Evolutionary conservation across 2,113 vertebrate species (phyloP), one percentile per base, ranked within the genome.

Genomic region (Menidia beryllina): DNA sequence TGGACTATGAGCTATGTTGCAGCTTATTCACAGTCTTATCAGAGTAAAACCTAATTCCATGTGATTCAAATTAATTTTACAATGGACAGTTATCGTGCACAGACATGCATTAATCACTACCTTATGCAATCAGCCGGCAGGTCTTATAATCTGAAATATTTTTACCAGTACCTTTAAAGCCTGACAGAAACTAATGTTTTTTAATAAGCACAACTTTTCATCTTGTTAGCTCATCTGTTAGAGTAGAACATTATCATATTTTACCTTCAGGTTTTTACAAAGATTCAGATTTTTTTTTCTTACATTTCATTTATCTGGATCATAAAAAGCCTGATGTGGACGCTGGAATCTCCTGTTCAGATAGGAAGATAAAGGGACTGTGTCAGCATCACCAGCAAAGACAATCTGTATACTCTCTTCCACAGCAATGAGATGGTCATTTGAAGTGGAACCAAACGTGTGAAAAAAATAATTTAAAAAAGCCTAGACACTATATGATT

Each of bases 181-280:
- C n/a, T 56, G 9, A 52, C 24, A 30, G 9, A n/a, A 34, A 63
- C 8, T 43, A 45, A 56, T 59, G 15, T n/a, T 23, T 58, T 34
- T 53, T 68, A 53, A 67, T 68, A 47, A 58, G 21, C 13, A 13
- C 51, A 63, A 41, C 50, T 48, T 24, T 77, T 45, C 39, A 34
- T 59, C 70, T 56, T 39, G 34, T 58, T 64, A n/a, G 38, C 58
- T 76, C 25, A 34, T 55, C 10, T 51, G 52, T 58, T n/a, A 58
- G 17, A 54, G 45, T 19, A 64, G 57, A 20, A 41, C 30, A 20
- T 48, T 58, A 68, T 26, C 21, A 24, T 64, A 26, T 8, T 65
- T 45, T 54, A 3, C 10, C 10, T 34, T 34, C 10, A 8, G 10
- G 30, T 1, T 34, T 34, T 34, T 8, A 34, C 7, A 2, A 8